Base-by-base conservation (phyloP, 2,113 vertebrate genomes). In the Glaucidium brasilianum region DNA sequence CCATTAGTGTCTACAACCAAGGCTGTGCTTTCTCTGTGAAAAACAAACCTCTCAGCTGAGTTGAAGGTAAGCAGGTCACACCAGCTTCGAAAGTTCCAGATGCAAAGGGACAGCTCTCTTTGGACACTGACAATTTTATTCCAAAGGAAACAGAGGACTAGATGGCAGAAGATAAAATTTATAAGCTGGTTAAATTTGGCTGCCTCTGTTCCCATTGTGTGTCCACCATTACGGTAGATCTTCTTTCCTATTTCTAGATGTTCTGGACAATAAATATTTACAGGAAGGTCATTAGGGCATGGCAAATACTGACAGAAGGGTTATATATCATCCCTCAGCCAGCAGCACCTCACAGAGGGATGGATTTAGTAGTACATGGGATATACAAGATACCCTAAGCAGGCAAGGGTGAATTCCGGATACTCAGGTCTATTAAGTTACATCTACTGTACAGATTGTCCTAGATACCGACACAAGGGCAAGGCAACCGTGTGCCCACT, bases 201-300 rank as follows among this genome's bases (percentile, higher is more conserved):
- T 89, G 85, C 39, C 66, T 93, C 91, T 80, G 37, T 50, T 88
- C 64, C 86, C 91, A 66, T 19, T 60, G 79, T 43, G 50, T 80
- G 49, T 41, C 63, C 19, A 25, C 59, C 87, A 95, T 74, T 87
- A 83, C 19, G 8, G 88, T 53, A 93, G 88, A 92, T 76, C 80
- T 32, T 95, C 79, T 69, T 93, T 74, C 91, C 77, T 83, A 32
- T 55, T 89, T 88, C 68, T 97, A 80, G 71, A 96, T 97, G 94
- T 96, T 97, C 92, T 97, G 94, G 91, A 93, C 90, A 97, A 97
- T 97, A 98, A 94, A 95, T 97, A 96, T 94, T 97, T 96, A 85
- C 90, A 95, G 90, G 88, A 96, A 90, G 96, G 95, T 96, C 95
- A 86, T 9, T 43, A 63, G 88, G 90, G 71, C 95, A 96, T 56